Evolutionary conservation across 2,888 invertebrate genomes (phyloP).

Genomic region (Masnerella sp.): DNA sequence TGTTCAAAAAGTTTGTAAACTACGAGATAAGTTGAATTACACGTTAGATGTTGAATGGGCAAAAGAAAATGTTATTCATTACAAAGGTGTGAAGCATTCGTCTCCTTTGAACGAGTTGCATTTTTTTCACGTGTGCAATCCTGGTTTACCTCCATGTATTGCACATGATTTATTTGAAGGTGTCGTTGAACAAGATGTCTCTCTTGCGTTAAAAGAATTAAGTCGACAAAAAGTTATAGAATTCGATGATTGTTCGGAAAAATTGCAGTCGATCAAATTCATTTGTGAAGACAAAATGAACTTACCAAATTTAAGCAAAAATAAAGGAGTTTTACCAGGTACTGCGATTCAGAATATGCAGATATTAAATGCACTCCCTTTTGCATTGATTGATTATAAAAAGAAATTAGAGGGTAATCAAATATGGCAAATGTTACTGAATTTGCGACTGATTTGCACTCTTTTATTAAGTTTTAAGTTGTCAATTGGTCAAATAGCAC

Average conservation of each 20-base stretch:
- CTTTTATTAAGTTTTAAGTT: slow-evolving; percentile 24
- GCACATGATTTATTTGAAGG: slow-evolving; percentile 67
- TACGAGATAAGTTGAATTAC: slow-evolving; percentile 21
- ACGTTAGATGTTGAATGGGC: slow-evolving; percentile 6
- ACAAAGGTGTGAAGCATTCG: slow-evolving; percentile 62
- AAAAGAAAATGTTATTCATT: slow-evolving; percentile 4
- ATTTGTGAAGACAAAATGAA: slow-evolving; percentile 1
- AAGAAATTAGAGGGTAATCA: slow-evolving; percentile 26
- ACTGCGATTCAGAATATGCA: slow-evolving; percentile 46
- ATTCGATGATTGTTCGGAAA: background rate
- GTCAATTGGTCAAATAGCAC: slow-evolving; percentile 28
- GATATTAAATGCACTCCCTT: slow-evolving; percentile 30
- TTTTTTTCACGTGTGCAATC: slow-evolving; percentile 63
- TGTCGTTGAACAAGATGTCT: slow-evolving; percentile 59
- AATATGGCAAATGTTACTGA: slow-evolving; percentile 48
- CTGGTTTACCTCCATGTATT: slow-evolving; percentile 61
- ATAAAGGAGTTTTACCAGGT: slow-evolving; percentile 39
- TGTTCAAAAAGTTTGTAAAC: slow-evolving; percentile 1
- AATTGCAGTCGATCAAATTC: background rate
- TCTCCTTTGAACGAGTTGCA: slow-evolving; percentile 65
- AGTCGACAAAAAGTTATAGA: slow-evolving; percentile 6
- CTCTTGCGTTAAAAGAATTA: slow-evolving; percentile 57
- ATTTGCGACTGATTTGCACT: slow-evolving; percentile 35
- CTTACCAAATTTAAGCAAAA: slow-evolving; percentile 6
- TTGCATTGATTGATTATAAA: slow-evolving; percentile 22